Conservation (phyloP, 2,888 invertebrate genomes). For the Drosophila bunnanda region DNA sequence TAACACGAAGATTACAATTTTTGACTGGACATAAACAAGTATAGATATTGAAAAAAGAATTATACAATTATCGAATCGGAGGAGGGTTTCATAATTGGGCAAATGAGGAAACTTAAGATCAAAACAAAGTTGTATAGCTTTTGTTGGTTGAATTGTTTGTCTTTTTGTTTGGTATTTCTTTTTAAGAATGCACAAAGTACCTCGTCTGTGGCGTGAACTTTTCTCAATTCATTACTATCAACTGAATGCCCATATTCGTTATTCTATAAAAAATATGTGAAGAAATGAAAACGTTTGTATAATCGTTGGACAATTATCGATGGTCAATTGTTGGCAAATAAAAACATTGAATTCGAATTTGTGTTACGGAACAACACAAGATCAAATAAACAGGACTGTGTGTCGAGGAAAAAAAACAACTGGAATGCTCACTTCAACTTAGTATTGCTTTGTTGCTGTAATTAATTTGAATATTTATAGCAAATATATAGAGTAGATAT, state of each 20-base stretch:
- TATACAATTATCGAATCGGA: conserved; percentile 69
- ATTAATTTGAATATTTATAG: conserved; percentile 53
- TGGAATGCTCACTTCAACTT: conserved; percentile 54
- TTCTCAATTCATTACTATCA: conserved; percentile 85
- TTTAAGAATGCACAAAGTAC: conserved; percentile 85
- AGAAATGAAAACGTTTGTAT: conserved; percentile 76
- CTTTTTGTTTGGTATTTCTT: conserved; percentile 48
- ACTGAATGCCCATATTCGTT: conserved; percentile 85
- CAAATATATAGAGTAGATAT: conserved; percentile 41
- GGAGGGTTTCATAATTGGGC: conserved; percentile 50
- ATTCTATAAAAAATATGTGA: conserved; percentile 84
- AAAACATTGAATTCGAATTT: conserved; percentile 33
- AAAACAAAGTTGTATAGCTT: conserved; percentile 55
- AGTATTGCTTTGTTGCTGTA: conserved; percentile 62
- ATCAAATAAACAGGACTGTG: conserved; percentile 18
- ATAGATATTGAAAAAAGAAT: conserved; percentile 50
- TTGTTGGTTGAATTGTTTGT: conserved; percentile 50
- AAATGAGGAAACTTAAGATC: conserved; percentile 63
- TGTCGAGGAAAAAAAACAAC: conserved; percentile 31
- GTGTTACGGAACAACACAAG: conserved; percentile 47
- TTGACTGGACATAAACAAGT: conserved; percentile 44
- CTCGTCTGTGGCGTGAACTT: conserved; percentile 86
- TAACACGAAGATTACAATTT: conserved; percentile 69
- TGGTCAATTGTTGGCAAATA: conserved; percentile 27
- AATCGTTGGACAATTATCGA: conserved; percentile 56